Conservation (phyloP, 2,888 invertebrate genomes). For the Hydriomena furcata region DNA sequence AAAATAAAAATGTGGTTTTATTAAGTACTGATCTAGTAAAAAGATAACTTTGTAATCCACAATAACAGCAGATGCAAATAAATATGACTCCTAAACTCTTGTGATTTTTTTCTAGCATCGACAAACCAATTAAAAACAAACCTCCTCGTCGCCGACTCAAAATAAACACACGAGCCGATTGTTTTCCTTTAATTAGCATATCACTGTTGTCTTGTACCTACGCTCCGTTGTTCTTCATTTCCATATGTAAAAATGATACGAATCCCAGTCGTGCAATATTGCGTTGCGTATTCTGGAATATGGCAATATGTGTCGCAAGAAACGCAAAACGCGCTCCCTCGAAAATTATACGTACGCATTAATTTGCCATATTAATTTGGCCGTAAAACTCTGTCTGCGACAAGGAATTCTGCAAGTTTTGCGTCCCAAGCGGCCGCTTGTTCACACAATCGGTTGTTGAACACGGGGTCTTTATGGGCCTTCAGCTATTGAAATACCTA, state of each 20-base stretch:
- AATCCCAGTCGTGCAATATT: conserved; percentile 51
- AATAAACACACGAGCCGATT: conserved; percentile 69
- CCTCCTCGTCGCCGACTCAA: conserved; percentile 62
- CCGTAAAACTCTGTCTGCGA: conserved; percentile 83
- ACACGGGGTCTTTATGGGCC: conserved; percentile 61
- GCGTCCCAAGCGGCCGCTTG: conserved; percentile 77
- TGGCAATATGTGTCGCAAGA: conserved; percentile 64
- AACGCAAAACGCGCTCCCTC: conserved; percentile 56
- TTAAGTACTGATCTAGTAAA: no score
- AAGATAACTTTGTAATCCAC: no score
- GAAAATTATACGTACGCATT: conserved; percentile 83
- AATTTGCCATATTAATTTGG: conserved; percentile 85
- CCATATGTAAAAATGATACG: conserved; percentile 82
- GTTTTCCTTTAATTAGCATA: conserved; percentile 83
- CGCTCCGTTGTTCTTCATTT: conserved; percentile 74
- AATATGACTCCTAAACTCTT: background rate
- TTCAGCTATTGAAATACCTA: conserved; percentile 66
- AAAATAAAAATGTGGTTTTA: no score
- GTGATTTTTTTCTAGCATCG: conserved; percentile 18
- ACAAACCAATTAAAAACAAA: conserved; percentile 38
- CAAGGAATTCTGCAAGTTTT: conserved; percentile 78
- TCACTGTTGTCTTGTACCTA: conserved; percentile 80
- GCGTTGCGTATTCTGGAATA: conserved; percentile 25
- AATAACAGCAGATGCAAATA: conserved; percentile 2
- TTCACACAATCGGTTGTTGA: conserved; percentile 73